Base-by-base conservation (phyloP, 2,797 vertebrate genomes). In the Microcaecilia unicolor region DNA sequence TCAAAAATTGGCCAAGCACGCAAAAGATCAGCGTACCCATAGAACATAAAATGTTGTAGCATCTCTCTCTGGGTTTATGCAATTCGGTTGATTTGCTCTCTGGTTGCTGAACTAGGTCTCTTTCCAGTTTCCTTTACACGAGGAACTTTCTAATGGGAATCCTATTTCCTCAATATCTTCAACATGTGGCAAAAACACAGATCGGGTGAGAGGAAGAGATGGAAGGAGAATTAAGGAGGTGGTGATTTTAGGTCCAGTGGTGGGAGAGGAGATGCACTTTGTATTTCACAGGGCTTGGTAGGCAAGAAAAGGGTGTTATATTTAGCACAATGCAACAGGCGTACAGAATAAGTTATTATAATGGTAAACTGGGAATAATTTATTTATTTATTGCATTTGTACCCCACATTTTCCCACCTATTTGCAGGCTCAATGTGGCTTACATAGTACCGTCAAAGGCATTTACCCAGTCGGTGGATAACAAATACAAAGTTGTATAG, bases 51-150 rank as follows among this genome's bases (percentile, higher is more conserved):
- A 14, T 10, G n/a, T 18, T 33, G 25, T 5, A n/a, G n/a, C 18
- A 24, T n/a, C 2, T 36, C 21, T 15, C 23, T 14, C 2, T 0
- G 1, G 30, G 18, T 4, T 10, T 9, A n/a, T 6, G 5, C 1
- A 1, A 16, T 51, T 22, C 20, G 31, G 19, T 21, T 21, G 22
- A 6, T 2, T 28, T 34, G 22, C 17, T 2, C 1, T 18, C 3
- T 5, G 15, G 1, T 10, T 31, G 22, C 6, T n/a, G 24, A 18
- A 31, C 19, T 17, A 21, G 17, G 31, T 16, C 40, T 28, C n/a
- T n/a, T n/a, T n/a, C 20, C 15, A 31, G 4, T 11, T 6, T 7
- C 13, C 5, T 44, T 37, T 37, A 22, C 15, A 23, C 37, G 19
- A 19, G 18, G 11, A 27, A 15, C 15, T 15, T 14, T 37, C 18